Base-by-base conservation (phyloP, 2,797 vertebrate species). In the Malurus leucopterus region DNA sequence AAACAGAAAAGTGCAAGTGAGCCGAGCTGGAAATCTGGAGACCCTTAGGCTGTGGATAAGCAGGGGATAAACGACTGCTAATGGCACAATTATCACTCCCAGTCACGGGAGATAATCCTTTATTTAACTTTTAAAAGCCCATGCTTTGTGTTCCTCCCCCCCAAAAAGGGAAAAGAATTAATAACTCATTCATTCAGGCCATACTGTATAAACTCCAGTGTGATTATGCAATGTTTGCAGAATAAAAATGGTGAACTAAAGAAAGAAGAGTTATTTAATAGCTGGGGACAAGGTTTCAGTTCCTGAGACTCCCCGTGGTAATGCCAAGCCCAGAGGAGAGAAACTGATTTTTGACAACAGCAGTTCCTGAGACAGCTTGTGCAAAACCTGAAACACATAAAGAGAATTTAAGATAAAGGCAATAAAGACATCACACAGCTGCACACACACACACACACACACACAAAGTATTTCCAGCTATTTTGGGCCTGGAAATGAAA, bases 81-180 rank as follows among this genome's bases (percentile, higher is more conserved):
- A 54, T 65, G 76, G 63, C 63, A 59, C 63, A 88, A 30, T 86
- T 81, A 78, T 59, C 38, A 36, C 29, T 65, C 6, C 2, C 4
- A n/a, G 55, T 24, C 63, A 53, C 47, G 15, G 63, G 62, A 75
- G 46, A 24, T 75, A 81, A 86, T 81, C 53, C 26, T 55, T 38
- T 36, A 4, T 44, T 64, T 77, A 40, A 32, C 27, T 87, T 88
- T 74, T n/a, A 59, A 68, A 85, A 81, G n/a, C 13, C 0, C 0
- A 20, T 32, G 41, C 17, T 53, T 34, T 58, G 15, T 57, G 24
- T 26, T 3, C 1, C 11, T 75, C 15, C 15, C 13, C 13, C 8
- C 4, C 8, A 29, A 64, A 59, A 47, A 2, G 1, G 1, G 6
- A 1, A 11, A 14, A 38, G 34, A 30, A 23, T 34, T 38, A 34